Percentiles rank a stretch among this genome's conserved stretches.
phyloP scores from a whole-genome alignment of 2,113 vertebrate genomes.

The Rousettus leschenaultii region DNA sequence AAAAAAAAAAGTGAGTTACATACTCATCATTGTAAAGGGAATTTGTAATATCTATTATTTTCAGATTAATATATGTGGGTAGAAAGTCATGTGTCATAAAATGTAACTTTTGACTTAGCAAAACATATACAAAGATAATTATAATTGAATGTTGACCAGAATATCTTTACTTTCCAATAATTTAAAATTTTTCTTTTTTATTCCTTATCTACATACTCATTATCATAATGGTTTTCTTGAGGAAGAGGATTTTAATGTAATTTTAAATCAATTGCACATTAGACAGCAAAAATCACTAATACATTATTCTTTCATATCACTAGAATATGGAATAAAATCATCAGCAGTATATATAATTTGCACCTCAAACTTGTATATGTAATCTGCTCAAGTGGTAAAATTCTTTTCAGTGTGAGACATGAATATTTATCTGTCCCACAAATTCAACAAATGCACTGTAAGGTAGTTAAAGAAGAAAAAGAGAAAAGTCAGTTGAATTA shows the following conservation, averaged over 20 bases:
- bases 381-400: not conserved
- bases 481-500: not conserved
- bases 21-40: not conserved
- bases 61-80: not conserved
- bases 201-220: constrained; percentile 16
- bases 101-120: not conserved
- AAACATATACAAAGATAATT: not conserved
- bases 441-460: not conserved
- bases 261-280: constrained; percentile 49
- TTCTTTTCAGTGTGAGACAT: constrained; percentile 6
- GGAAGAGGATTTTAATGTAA: constrained; percentile 34
- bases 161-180: not conserved
- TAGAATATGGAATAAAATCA: constrained; percentile 41
- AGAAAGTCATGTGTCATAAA: constrained; percentile 18
- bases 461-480: not conserved
- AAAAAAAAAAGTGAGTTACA: not conserved
- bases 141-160: not conserved
- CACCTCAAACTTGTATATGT: not conserved
- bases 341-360: constrained; percentile 15
- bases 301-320: constrained; percentile 37
- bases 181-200: not conserved
- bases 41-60: not conserved
- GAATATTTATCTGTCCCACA: not conserved
- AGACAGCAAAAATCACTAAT: constrained; percentile 43
- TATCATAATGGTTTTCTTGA: constrained; percentile 59